Conservation (phyloP, 2,797 vertebrate species). For the Telmatherina bonti region DNA sequence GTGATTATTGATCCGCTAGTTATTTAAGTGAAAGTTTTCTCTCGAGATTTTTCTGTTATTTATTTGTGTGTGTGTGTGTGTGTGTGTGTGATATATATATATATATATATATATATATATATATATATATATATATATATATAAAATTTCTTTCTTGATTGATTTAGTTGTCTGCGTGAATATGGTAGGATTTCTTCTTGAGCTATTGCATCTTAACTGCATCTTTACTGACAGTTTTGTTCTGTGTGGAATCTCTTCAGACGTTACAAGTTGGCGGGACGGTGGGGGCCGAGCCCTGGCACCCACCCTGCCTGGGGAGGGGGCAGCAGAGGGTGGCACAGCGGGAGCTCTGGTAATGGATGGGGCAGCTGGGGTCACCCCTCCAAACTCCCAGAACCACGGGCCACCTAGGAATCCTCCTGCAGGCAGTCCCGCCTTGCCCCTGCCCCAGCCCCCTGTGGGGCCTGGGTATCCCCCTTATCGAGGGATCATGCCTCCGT, state of each 20-base stretch:
- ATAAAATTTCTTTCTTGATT: too few relatives aligned
- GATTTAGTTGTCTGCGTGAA: too few relatives aligned
- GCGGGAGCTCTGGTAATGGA: slow-evolving; percentile 85
- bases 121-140: too few relatives aligned
- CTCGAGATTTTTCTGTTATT: neutral
- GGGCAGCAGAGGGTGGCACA: slow-evolving; percentile 85
- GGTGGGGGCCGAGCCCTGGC: slow-evolving; percentile 91
- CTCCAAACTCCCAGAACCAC: slow-evolving; percentile 78
- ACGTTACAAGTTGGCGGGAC: slow-evolving; percentile 94
- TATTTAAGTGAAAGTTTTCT: slow-evolving; percentile 10
- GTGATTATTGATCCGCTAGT: slow-evolving; percentile 13
- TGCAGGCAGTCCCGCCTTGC: slow-evolving; percentile 82
- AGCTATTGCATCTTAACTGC: too few relatives aligned
- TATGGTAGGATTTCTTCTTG: too few relatives aligned
- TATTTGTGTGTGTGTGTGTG: too few relatives aligned
- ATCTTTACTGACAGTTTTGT: slow-evolving; percentile 6
- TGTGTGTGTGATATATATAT: too few relatives aligned
- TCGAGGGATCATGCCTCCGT: slow-evolving; percentile 92
- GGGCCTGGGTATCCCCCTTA: slow-evolving; percentile 91
- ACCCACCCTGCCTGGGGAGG: slow-evolving; percentile 85
- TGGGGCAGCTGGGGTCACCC: slow-evolving; percentile 83
- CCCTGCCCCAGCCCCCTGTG: slow-evolving; percentile 85
- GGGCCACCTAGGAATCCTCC: slow-evolving; percentile 85
- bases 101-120: too few relatives aligned
- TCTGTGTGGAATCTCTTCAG: slow-evolving; percentile 63